A percentile compares a stretch with the other conserved stretches of the same genome.
phyloP scores from a whole-genome alignment of 2,797 vertebrate genomes.

The Notolepis coatsorum region DNA sequence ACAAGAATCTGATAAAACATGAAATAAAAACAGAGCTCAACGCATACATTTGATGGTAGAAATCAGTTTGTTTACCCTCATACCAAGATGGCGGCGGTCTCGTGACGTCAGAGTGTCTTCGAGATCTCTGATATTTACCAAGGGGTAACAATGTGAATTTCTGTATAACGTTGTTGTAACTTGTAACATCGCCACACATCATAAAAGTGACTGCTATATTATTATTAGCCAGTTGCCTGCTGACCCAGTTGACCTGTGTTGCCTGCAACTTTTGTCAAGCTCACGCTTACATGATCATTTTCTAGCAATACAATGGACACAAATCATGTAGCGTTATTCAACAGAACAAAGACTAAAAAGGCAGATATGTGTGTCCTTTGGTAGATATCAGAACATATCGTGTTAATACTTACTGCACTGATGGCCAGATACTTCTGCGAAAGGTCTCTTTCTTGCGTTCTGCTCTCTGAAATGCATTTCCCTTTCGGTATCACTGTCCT shows the following conservation, averaged over 20 bases:
- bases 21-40: too few species aligned
- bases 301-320: neutral
- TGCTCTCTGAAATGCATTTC: neutral
- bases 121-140: neutral
- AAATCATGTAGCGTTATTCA: neutral
- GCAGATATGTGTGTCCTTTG: neutral
- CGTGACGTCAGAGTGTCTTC: too few species aligned
- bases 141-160: neutral
- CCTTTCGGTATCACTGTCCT: neutral
- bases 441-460: neutral
- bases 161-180: neutral
- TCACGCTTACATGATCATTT: fast-evolving
- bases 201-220: too few species aligned
- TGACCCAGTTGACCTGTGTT: too few species aligned
- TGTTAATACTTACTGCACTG: neutral
- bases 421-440: neutral
- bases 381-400: neutral
- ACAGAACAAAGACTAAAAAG: neutral
- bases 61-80: too few species aligned
- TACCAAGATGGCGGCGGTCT: too few species aligned
- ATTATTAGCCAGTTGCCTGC: too few species aligned
- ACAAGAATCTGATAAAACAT: too few species aligned
- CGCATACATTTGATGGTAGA: too few species aligned
- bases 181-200: too few species aligned
- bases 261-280: too few species aligned